phyloP scores from a whole-genome alignment of 2,113 vertebrate genomes.

The Dicrurus megarhynchus region DNA sequence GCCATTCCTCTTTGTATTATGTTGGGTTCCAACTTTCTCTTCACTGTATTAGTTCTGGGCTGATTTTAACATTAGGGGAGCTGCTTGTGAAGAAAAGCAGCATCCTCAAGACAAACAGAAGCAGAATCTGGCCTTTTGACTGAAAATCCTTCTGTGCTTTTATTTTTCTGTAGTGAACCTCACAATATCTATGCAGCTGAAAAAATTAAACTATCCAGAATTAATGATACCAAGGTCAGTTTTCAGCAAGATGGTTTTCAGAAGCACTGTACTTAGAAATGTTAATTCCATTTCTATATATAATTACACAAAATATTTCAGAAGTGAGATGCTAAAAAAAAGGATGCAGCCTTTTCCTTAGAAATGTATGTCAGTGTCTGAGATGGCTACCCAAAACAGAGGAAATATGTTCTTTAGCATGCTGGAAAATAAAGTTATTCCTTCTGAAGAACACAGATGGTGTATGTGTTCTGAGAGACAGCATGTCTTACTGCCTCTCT shows the following conservation, averaged over 20 bases:
- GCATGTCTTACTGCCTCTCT: not conserved
- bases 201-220: not conserved
- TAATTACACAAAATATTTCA: conserved; percentile 32
- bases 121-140: not conserved
- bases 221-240: not conserved
- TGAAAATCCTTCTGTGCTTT: not conserved
- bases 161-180: not conserved
- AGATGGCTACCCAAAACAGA: conserved; percentile 36
- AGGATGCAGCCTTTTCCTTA: conserved; percentile 30
- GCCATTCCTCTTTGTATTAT: not conserved
- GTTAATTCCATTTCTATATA: not conserved
- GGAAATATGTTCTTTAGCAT: conserved; percentile 15
- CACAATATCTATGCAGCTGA: not conserved
- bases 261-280: not conserved
- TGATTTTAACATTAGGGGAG: not conserved
- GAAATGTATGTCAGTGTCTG: not conserved
- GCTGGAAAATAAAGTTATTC: not conserved
- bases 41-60: not conserved
- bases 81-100: not conserved
- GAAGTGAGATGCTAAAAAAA: not conserved
- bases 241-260: not conserved
- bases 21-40: not conserved
- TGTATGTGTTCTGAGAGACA: not conserved
- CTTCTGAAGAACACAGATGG: not conserved
- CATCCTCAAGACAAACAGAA: not conserved